Evolutionary conservation across 2,797 vertebrate species (phyloP).

Genomic region (Rhynchotus rufescens): DNA sequence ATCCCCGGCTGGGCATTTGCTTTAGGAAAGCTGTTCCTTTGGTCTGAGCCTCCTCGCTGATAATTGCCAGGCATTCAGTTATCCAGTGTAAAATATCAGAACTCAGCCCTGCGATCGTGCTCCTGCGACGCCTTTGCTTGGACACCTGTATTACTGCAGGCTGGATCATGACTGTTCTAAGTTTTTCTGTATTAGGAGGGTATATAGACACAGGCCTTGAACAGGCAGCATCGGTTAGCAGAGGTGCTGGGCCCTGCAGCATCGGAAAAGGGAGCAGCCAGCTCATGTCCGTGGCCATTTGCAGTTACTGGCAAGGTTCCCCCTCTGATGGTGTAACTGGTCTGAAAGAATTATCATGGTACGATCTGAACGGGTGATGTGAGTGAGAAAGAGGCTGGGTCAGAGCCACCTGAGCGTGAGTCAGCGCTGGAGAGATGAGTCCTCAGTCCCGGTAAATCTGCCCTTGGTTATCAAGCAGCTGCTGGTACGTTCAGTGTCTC

Average conservation of each 20-base stretch:
- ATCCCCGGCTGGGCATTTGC: not conserved
- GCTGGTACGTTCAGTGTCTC: not conserved
- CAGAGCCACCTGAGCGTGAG: not conserved
- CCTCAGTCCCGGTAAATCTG: not conserved
- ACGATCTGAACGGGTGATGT: not conserved
- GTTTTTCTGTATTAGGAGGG: not conserved
- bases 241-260: not conserved
- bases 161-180: not conserved
- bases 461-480: not conserved
- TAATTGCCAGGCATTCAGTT: slow-evolving; percentile 22
- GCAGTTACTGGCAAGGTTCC: not conserved
- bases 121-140: slow-evolving; percentile 9
- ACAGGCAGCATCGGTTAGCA: not conserved
- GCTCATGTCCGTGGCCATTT: not conserved
- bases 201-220: not conserved
- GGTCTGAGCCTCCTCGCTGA: not conserved
- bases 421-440: not conserved
- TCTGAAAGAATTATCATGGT: not conserved
- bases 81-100: slow-evolving; percentile 22
- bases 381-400: not conserved
- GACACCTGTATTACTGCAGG: not conserved
- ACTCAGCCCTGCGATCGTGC: not conserved
- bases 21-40: slow-evolving; percentile 1
- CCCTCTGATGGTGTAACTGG: not conserved
- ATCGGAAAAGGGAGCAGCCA: not conserved